Percentiles rank a stretch among this genome's conserved stretches.
phyloP scores from a whole-genome alignment of 2,888 invertebrate species.

The Anarsia innoxiella region DNA sequence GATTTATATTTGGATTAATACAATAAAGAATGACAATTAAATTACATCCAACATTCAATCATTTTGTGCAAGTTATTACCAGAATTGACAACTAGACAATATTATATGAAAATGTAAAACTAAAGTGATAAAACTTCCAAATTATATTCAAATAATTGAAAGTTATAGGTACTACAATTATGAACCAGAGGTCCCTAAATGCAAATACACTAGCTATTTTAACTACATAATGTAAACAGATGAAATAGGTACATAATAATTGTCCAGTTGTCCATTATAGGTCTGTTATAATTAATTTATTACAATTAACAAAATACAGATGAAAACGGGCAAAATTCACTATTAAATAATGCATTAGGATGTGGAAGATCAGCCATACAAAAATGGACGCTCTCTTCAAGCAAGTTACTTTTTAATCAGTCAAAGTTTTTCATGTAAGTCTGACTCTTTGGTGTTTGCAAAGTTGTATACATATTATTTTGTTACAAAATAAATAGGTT shows the following conservation, averaged over 20 bases:
- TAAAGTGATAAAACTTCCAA: not conserved
- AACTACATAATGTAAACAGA: too few species aligned
- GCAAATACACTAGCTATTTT: too few species aligned
- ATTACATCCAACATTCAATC: conserved; percentile 33
- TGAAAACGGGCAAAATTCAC: not conserved
- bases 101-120: not conserved
- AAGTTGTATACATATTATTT: conserved; percentile 9
- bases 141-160: not conserved
- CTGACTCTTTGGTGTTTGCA: conserved; percentile 15
- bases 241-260: too few species aligned
- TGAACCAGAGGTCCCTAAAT: too few species aligned
- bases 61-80: conserved; percentile 51
- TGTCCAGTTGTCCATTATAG: conserved; percentile 1
- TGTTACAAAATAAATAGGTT: too few species aligned
- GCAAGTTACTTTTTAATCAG: conserved; percentile 26
- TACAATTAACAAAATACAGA: not conserved
- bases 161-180: too few species aligned
- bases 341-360: conserved; percentile 1
- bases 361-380: conserved; percentile 16
- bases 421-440: conserved; percentile 22
- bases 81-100: conserved; percentile 1
- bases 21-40: conserved; percentile 9
- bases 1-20: conserved; percentile 8
- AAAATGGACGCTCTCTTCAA: conserved; percentile 12
- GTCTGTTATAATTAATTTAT: not conserved